Evolutionary conservation across 2,113 vertebrate genomes (phyloP).

Genomic region (Campylorhamphus procurvoides): DNA sequence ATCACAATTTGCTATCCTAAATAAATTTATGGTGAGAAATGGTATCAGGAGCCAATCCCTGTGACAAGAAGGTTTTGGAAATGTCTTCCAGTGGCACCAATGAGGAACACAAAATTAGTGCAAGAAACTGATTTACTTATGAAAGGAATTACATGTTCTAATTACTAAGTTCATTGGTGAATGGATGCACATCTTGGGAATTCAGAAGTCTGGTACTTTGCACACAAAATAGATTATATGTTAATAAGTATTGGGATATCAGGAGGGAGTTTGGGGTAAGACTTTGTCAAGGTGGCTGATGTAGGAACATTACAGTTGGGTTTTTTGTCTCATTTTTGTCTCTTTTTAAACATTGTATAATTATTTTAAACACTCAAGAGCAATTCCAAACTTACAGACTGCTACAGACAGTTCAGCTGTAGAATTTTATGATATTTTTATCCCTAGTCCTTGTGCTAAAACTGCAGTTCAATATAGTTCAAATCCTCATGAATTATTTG

Average conservation of each 20-base stretch:
- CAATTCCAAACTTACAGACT: not conserved
- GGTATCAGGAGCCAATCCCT: not conserved
- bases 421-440: not conserved
- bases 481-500: not conserved
- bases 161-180: not conserved
- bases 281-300: not conserved
- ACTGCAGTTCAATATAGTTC: not conserved
- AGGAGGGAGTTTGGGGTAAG: not conserved
- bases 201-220: not conserved
- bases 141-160: not conserved
- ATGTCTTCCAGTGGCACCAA: not conserved
- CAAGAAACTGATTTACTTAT: not conserved
- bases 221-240: not conserved
- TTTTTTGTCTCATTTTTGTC: not conserved
- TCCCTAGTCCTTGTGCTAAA: not conserved
- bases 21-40: not conserved
- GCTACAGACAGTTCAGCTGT: not conserved
- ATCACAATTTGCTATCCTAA: not conserved
- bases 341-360: not conserved
- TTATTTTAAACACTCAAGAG: not conserved
- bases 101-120: not conserved
- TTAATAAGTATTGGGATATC: not conserved
- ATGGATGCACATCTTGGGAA: accelerated
- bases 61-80: not conserved
- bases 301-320: not conserved